Evolutionary conservation across 2,797 vertebrate genomes (phyloP), one percentile per base, ranked within the genome.

Genomic region (Acanthurus tractus): DNA sequence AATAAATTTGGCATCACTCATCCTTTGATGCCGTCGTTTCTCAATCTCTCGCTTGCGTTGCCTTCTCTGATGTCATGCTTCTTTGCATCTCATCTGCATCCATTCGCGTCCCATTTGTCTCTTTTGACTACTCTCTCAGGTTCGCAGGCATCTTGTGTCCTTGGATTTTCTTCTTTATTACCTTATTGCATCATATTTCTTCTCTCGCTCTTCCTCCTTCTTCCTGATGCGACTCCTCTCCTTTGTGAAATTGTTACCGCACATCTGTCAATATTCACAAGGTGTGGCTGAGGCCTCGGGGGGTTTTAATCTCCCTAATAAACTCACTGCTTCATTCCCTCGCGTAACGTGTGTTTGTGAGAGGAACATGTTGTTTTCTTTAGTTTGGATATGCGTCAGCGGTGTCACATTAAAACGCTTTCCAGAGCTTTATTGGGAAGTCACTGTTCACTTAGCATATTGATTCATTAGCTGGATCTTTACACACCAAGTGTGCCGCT

Each of bases 1-100:
- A 84, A 90, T 91, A 88, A 80, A 88, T 88, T 76, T 81, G 45
- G 77, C 84, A 86, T 93, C 73, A 86, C 70, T 91, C 89, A 88
- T 89, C 69, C 86, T 86, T 89, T 81, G 81, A 87, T 87, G 85
- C 88, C 67, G 74, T 82, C 81, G 76, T 77, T 80, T 65, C 81
- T 76, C 86, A 76, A 64, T 86, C 78, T 68, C 56, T 50, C 8
- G 6, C 64, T 64, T 64, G 82, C 79, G 22, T 62, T 63, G 50
- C 83, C 64, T 78, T 63, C 83, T 81, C 86, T 92, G 83, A 91
- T 91, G 90, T 91, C 92, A 92, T 89, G 78, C 81, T 72, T 81
- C 75, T 87, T 88, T 91, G 86, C 89, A 88, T 92, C 87, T 86
- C 87, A 92, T 92, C 88, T 91, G 86, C 90, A 91, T 88, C 86